Conservation (phyloP, 2,888 invertebrate species). For the Liopterus haemorrhoidalis region DNA sequence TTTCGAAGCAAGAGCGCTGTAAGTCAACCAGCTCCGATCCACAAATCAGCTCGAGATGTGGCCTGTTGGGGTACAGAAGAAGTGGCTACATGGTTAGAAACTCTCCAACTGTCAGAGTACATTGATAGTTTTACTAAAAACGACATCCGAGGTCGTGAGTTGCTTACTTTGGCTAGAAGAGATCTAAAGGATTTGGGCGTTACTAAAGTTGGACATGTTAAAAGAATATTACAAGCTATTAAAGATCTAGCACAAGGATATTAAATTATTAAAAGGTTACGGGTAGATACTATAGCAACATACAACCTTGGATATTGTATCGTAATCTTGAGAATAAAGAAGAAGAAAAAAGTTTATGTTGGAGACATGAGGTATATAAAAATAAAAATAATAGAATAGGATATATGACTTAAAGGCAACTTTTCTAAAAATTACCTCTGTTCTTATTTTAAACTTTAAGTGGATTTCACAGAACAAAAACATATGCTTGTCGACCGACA, state of each 20-base stretch:
- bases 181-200: constrained; percentile 89
- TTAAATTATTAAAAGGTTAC: constrained; percentile 37
- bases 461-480: too few species aligned
- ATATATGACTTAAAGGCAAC: too few species aligned
- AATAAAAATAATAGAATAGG: too few species aligned
- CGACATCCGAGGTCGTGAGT: constrained; percentile 86
- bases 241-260: constrained; percentile 62
- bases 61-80: constrained; percentile 81
- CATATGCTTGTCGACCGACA: too few species aligned
- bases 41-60: constrained; percentile 47
- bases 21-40: constrained; percentile 48
- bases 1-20: constrained; percentile 49
- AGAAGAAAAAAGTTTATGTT: too few species aligned
- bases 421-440: too few species aligned
- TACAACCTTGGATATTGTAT: too few species aligned
- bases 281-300: too few species aligned
- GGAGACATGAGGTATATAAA: too few species aligned
- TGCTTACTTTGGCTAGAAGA: constrained; percentile 77
- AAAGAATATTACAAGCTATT: constrained; percentile 87
- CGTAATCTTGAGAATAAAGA: too few species aligned
- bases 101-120: constrained; percentile 84
- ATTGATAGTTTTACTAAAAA: constrained; percentile 84
- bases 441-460: too few species aligned
- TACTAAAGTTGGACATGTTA: constrained; percentile 92
- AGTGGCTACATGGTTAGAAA: constrained; percentile 85